A percentile compares a stretch with the other conserved stretches of the same genome.
Evolutionary conservation across 2,888 invertebrate genomes (phyloP).

Genomic region (Galerucella nymphaeae): DNA sequence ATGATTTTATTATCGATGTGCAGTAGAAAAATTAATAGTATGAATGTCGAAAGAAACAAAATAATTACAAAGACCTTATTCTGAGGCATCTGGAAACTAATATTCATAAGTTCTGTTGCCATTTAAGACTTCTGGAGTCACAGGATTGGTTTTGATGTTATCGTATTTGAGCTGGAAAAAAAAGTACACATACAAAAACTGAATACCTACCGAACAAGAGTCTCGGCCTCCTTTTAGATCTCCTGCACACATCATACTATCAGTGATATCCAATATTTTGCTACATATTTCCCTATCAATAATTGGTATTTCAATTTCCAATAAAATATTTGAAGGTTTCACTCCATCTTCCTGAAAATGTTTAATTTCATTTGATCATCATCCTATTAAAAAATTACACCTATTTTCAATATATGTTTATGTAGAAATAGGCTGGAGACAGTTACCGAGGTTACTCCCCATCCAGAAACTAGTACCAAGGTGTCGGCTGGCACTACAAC

Average conservation of each 20-base stretch:
- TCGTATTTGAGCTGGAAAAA: too few relatives aligned
- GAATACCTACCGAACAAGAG: slow-evolving; percentile 48
- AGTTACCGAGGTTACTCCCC: slow-evolving; percentile 47
- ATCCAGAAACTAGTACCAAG: slow-evolving; percentile 46
- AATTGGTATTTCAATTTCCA: slow-evolving; percentile 31
- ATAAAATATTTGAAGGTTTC: slow-evolving; percentile 32
- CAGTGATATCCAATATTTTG: slow-evolving; percentile 39
- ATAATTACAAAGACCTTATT: too few relatives aligned
- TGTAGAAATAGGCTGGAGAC: neutral
- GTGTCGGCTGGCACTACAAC: slow-evolving; percentile 38
- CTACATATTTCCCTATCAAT: slow-evolving; percentile 33
- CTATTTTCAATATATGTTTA: neutral
- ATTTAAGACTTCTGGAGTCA: too few relatives aligned
- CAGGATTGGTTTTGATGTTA: too few relatives aligned
- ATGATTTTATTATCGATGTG: too few relatives aligned
- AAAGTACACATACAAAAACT: too few relatives aligned
- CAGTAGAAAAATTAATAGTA: too few relatives aligned
- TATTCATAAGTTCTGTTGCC: too few relatives aligned
- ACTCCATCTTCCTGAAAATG: slow-evolving; percentile 42
- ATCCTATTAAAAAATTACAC: neutral
- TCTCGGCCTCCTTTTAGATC: slow-evolving; percentile 48
- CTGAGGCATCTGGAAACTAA: too few relatives aligned
- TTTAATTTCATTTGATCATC: neutral
- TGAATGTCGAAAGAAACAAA: too few relatives aligned
- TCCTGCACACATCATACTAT: slow-evolving; percentile 52